Evolutionary conservation across 2,888 invertebrate genomes (phyloP).

Genomic region (Rhodophaea formosa): DNA sequence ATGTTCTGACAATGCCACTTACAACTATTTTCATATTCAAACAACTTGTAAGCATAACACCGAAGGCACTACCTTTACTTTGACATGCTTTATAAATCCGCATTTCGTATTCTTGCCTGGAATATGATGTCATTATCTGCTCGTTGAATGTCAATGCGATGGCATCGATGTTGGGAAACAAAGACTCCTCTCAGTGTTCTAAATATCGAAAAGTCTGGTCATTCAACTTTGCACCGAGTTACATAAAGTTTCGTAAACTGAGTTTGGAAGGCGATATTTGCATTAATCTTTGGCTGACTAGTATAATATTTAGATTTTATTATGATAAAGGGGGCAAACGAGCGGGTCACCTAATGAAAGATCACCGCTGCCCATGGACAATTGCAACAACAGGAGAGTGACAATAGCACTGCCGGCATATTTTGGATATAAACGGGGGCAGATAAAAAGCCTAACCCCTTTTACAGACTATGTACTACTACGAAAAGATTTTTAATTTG

Average conservation of each 20-base stretch:
- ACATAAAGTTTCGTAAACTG: background rate
- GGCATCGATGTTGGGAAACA: conserved; percentile 14
- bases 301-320: no score
- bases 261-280: background rate
- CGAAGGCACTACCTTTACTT: conserved; percentile 8
- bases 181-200: conserved; percentile 9
- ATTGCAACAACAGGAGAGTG: no score
- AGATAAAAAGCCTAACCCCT: no score
- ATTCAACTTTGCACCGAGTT: conserved; percentile 10
- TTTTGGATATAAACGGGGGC: no score
- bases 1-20: conserved; percentile 9
- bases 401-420: no score
- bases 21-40: conserved; percentile 16
- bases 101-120: conserved; percentile 16
- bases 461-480: no score
- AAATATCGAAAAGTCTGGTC: conserved; percentile 14
- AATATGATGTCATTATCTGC: conserved; percentile 18
- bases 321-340: no score
- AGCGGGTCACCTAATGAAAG: no score
- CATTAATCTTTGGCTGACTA: background rate
- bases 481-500: no score
- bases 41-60: conserved; percentile 11
- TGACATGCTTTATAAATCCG: conserved; percentile 14
- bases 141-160: conserved; percentile 16
- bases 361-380: no score